phyloP scores from a whole-genome alignment of 2,113 vertebrate genomes.

The Corythaeola cristata region DNA sequence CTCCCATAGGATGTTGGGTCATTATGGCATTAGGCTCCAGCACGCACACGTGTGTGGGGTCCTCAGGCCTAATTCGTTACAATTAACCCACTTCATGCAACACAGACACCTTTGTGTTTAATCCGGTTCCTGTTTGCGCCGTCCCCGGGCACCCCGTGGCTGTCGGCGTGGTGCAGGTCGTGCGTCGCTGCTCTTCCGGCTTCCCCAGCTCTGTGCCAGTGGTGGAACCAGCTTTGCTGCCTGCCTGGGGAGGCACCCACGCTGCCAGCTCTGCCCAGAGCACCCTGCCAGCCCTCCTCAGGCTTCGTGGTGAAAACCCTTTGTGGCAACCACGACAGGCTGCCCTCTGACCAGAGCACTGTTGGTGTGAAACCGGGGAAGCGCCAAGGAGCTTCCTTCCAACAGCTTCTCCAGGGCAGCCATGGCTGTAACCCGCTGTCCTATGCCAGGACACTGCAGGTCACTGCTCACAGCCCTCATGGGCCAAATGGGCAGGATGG shows the following conservation, averaged over 20 bases:
- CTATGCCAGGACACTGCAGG: not conserved
- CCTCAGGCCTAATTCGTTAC: not conserved
- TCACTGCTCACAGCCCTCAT: not conserved
- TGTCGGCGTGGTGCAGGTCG: rapidly evolving
- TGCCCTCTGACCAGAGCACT: not conserved
- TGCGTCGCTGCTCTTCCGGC: rapidly evolving
- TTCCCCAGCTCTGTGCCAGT: not conserved
- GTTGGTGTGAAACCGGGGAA: not conserved
- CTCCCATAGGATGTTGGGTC: rapidly evolving
- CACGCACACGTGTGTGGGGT: rapidly evolving
- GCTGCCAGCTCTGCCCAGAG: not conserved
- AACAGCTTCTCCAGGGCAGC: rapidly evolving
- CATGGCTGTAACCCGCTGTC: not conserved
- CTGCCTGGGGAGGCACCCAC: too few relatives aligned
- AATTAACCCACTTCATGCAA: not conserved
- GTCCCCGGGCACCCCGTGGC: not conserved
- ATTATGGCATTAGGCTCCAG: rapidly evolving
- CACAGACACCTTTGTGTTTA: rapidly evolving
- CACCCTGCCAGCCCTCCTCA: not conserved
- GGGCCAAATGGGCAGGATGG: not conserved
- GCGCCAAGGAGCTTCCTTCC: not conserved
- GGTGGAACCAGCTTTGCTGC: not conserved
- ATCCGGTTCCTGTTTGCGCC: too few relatives aligned
- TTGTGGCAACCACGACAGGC: not conserved
- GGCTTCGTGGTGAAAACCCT: too few relatives aligned